Percentiles rank a stretch among this genome's conserved stretches.
These are phyloP conservation scores for Euspilapteryx auroguttella DNA, from an alignment of 2,888 invertebrate species.

Conservation along the genomic window DNA sequence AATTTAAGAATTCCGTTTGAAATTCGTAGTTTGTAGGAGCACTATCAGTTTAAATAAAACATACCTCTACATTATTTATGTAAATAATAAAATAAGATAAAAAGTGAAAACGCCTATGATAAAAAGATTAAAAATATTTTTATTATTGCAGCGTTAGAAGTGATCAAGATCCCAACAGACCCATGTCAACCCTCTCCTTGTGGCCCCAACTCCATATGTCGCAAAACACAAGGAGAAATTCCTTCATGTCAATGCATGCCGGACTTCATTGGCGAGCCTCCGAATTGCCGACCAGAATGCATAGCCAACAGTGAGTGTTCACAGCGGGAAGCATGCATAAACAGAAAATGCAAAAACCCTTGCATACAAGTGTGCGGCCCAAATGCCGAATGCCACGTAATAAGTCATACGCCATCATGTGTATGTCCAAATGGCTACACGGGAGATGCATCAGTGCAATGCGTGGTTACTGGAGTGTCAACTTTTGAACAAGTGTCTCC, in stretches of 20 bases:
- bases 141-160: constrained; percentile 21
- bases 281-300: constrained; percentile 75
- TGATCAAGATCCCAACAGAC: constrained; percentile 32
- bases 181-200: constrained; percentile 78
- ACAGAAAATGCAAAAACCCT: constrained; percentile 76
- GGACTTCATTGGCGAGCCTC: constrained; percentile 69
- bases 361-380: constrained; percentile 73
- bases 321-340: constrained; percentile 69
- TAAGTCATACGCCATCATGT: constrained; percentile 75
- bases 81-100: background rate
- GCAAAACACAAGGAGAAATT: constrained; percentile 49
- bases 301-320: constrained; percentile 72
- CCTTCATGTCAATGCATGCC: constrained; percentile 73
- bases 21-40: no score
- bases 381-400: constrained; percentile 74
- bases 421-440: constrained; percentile 68
- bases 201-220: constrained; percentile 71
- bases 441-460: constrained; percentile 76
- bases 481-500: constrained; percentile 41
- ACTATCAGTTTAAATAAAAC: no score
- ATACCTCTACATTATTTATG: no score
- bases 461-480: constrained; percentile 26
- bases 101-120: background rate
- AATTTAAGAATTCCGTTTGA: no score
- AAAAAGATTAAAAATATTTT: constrained; percentile 1